Base-by-base conservation (phyloP, 2,797 vertebrate genomes). In the Podargus strigoides region DNA sequence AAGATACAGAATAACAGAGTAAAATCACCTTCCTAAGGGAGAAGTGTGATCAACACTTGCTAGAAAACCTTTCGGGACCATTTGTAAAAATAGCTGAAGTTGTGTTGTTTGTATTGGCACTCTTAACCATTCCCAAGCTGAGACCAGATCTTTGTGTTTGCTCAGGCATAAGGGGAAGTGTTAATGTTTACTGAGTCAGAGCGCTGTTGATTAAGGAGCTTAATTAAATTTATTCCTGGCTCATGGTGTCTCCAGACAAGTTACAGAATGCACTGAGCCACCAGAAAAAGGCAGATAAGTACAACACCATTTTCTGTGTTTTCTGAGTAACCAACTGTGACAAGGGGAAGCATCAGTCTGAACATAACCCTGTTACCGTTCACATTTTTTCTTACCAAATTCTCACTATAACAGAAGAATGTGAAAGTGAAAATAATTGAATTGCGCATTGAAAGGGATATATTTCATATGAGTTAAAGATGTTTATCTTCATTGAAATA, bases 91-190 rank as follows among this genome's bases (percentile, higher is more conserved):
- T 70, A 86, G 60, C 53, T 82, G 91, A 36, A 89, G 74, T 21
- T 62, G 60, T 67, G 70, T 82, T 93, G 95, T 96, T 97, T 97
- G 81, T 70, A 91, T 96, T 97, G 95, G 89, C 89, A 90, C 91
- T 95, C 88, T 17, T 64, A 96, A 91, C 77, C 66, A 32, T 97
- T 89, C 87, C 94, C 89, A 90, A 74, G 68, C 78, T 79, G 72
- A 96, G 96, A 87, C 58, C 69, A 97, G 91, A 93, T 55, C 94
- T 90, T 84, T n/a, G 28, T 96, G 92, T 96, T 97, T 96, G 83
- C 72, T 95, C 91, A 96, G 86, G 78, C 86, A 58, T 84, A 89
- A 88, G 74, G 85, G 56, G 80, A 95, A 89, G 94, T 78, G 89
- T 85, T 78, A 92, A 92, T 81, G 75, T 91, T 95, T 94, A 92